Percentiles rank a stretch among this genome's conserved stretches.
Evolutionary conservation across 2,888 invertebrate species (phyloP).

Genomic region (Yponomeuta malinellus): DNA sequence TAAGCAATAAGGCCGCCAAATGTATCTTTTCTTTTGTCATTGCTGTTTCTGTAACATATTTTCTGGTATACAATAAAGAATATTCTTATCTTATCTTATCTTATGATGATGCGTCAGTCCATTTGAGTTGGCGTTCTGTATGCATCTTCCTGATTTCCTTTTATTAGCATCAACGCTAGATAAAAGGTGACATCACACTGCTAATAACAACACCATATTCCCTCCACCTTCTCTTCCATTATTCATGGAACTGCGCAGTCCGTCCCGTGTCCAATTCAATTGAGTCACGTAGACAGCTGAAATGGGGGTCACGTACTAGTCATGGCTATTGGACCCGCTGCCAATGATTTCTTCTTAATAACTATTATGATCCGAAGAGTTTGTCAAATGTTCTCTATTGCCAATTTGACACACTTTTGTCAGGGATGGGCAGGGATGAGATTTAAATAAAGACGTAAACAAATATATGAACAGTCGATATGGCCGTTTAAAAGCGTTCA

Average conservation of each 20-base stretch:
- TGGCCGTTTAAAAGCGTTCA: too few relatives aligned
- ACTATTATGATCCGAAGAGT: neutral
- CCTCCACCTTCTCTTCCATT: neutral
- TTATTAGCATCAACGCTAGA: neutral
- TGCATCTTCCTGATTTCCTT: neutral
- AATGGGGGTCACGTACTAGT: constrained; percentile 5
- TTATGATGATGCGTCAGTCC: too few relatives aligned
- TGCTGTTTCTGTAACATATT: too few relatives aligned
- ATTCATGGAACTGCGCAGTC: constrained; percentile 1
- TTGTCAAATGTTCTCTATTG: too few relatives aligned
- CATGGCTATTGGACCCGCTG: neutral
- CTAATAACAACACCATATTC: constrained; percentile 6
- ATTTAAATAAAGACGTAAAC: too few relatives aligned
- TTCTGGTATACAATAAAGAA: too few relatives aligned
- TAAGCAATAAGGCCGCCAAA: too few relatives aligned
- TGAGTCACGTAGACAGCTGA: neutral
- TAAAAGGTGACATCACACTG: constrained; percentile 20
- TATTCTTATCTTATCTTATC: too few relatives aligned
- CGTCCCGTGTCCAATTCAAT: constrained; percentile 7
- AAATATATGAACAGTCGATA: too few relatives aligned
- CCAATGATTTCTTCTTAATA: constrained; percentile 8
- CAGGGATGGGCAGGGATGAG: too few relatives aligned
- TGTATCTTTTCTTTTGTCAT: too few relatives aligned
- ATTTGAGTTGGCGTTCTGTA: neutral
- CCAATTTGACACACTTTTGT: too few relatives aligned